Evolutionary conservation across 2,888 invertebrate genomes (phyloP).

Genomic region (Napeogenes sylphis): DNA sequence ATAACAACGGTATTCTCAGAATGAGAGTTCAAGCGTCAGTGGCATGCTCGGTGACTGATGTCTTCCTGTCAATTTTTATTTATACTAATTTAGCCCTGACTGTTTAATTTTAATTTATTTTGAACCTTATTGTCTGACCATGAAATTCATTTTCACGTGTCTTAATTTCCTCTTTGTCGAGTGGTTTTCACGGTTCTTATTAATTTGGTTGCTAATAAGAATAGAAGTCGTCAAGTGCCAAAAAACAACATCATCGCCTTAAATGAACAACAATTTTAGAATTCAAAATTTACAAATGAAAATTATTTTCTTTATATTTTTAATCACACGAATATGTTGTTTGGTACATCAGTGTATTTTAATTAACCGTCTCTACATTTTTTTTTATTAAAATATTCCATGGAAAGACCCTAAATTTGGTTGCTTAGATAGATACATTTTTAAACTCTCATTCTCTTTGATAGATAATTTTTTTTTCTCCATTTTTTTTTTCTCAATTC

Average conservation of each 20-base stretch:
- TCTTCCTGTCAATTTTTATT: conserved; percentile 57
- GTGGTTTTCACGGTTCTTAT: conserved; percentile 45
- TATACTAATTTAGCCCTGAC: conserved; percentile 23
- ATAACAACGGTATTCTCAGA: conserved; percentile 53
- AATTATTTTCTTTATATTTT: too few relatives aligned
- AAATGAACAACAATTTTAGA: conserved; percentile 31
- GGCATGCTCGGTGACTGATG: conserved; percentile 52
- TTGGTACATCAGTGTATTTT: too few relatives aligned
- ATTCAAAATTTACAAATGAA: neutral
- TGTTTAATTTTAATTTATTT: conserved; percentile 19
- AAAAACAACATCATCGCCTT: conserved; percentile 49
- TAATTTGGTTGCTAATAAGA: conserved; percentile 50
- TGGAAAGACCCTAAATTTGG: too few relatives aligned
- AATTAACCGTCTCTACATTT: too few relatives aligned
- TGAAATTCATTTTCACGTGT: conserved; percentile 19
- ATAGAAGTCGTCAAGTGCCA: conserved; percentile 53
- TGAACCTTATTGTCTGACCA: conserved; percentile 34
- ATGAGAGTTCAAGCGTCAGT: conserved; percentile 50
- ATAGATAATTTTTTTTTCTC: too few relatives aligned
- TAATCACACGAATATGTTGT: too few relatives aligned
- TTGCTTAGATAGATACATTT: too few relatives aligned
- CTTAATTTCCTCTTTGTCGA: conserved; percentile 13
- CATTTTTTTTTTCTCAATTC: too few relatives aligned
- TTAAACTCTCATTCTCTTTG: too few relatives aligned
- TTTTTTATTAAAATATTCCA: too few relatives aligned